Evolutionary conservation across 2,888 invertebrate species (phyloP).

Genomic region (Abrostola triplasia): DNA sequence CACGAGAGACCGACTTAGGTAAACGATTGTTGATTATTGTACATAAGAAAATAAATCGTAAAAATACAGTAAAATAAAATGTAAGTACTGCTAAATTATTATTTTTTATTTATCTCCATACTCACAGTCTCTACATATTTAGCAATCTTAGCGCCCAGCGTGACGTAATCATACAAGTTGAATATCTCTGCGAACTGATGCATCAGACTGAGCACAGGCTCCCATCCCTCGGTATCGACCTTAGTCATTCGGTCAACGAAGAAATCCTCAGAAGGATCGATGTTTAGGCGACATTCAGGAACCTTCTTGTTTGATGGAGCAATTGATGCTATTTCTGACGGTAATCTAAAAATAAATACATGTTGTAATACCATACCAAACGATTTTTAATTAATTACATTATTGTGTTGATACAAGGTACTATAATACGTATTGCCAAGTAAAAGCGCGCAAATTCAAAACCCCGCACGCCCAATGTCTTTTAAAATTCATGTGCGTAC

Average conservation of each 20-base stretch:
- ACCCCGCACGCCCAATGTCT: too few species aligned
- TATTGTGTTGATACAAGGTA: too few species aligned
- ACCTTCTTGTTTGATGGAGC: slow-evolving; percentile 66
- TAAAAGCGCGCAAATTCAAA: too few species aligned
- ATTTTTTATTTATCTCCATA: slow-evolving; percentile 28
- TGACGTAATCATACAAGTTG: slow-evolving; percentile 68
- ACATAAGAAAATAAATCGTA: too few species aligned
- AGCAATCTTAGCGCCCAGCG: slow-evolving; percentile 76
- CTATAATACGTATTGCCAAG: too few species aligned
- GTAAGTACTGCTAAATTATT: neutral
- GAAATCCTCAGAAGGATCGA: slow-evolving; percentile 70
- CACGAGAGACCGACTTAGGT: neutral
- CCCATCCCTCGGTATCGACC: slow-evolving; percentile 71
- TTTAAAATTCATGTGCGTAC: too few species aligned
- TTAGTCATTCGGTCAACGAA: slow-evolving; percentile 67
- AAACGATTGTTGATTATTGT: neutral
- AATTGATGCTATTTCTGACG: slow-evolving; percentile 64
- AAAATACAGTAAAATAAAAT: neutral
- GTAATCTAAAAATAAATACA: slow-evolving; percentile 62
- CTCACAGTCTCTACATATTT: slow-evolving; percentile 79
- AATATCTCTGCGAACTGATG: slow-evolving; percentile 76
- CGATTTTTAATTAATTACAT: too few species aligned
- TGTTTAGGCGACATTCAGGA: slow-evolving; percentile 71
- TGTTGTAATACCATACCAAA: slow-evolving; percentile 6
- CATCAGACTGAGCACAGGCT: slow-evolving; percentile 71